Evolutionary conservation across 2,797 vertebrate genomes (phyloP).

Genomic region (Argyrosomus regius): DNA sequence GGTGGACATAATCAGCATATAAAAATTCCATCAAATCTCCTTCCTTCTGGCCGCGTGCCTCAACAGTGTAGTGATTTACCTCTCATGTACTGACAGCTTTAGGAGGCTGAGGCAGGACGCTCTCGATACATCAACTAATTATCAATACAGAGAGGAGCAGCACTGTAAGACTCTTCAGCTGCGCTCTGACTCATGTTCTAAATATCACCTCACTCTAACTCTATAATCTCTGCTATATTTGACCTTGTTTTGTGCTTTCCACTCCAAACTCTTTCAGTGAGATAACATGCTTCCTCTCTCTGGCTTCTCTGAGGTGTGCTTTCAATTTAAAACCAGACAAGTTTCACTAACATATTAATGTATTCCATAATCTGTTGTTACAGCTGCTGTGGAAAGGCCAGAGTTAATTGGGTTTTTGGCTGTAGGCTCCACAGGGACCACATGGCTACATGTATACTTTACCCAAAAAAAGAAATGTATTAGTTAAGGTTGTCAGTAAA

Average conservation of each 20-base stretch:
- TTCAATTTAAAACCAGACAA: slow-evolving; percentile 35
- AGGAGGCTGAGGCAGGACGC: slow-evolving; percentile 75
- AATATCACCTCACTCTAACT: slow-evolving; percentile 49
- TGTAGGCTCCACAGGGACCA: slow-evolving; percentile 12
- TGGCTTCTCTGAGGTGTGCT: slow-evolving; percentile 16
- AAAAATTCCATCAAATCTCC: slow-evolving; percentile 92
- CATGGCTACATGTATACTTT: slow-evolving; percentile 12
- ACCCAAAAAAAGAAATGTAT: background rate
- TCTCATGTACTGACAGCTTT: slow-evolving; percentile 77
- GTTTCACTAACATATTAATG: slow-evolving; percentile 36
- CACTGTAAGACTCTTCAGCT: slow-evolving; percentile 37
- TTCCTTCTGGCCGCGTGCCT: slow-evolving; percentile 76
- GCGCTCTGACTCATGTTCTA: slow-evolving; percentile 45
- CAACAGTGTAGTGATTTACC: slow-evolving; percentile 82
- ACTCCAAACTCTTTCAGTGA: slow-evolving; percentile 29
- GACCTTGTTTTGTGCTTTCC: slow-evolving; percentile 51
- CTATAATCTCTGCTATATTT: slow-evolving; percentile 36
- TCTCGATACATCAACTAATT: slow-evolving; percentile 73
- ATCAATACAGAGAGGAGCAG: slow-evolving; percentile 65
- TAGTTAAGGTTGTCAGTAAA: slow-evolving; percentile 15
- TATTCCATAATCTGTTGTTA: slow-evolving; percentile 47
- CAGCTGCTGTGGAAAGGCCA: slow-evolving; percentile 26
- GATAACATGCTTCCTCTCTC: slow-evolving; percentile 37
- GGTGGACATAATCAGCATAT: slow-evolving; percentile 87
- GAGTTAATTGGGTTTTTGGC: slow-evolving; percentile 23